Base-by-base conservation (phyloP, 1,140 invertebrate species). In the Aradophagus sp. region DNA sequence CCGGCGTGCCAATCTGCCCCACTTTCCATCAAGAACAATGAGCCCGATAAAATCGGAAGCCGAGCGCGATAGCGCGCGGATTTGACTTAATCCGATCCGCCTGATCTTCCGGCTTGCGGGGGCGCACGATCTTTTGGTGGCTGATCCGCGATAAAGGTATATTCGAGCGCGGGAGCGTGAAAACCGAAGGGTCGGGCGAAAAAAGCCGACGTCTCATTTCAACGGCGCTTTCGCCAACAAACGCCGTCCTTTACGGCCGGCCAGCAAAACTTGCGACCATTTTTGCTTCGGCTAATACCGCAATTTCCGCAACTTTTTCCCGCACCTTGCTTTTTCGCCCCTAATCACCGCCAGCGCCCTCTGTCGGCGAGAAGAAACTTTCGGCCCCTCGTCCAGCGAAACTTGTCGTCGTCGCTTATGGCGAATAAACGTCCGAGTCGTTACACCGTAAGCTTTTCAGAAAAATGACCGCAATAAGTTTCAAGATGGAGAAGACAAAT, bases 281-380 rank as follows among this genome's bases (percentile, higher is more conserved):
- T n/a, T n/a, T n/a, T n/a, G n/a, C n/a, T n/a, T n/a, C n/a, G n/a
- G 69, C 74, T 82, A 83, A 83, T 83, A 77, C 79, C 76, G 75
- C 79, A 80, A 82, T 82, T 80, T 81, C 69, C 44, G 77, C 74
- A 59, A 80, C 56, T 73, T 76, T 79, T 72, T 74, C 47, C 36
- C 34, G 42, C 31, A 67, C 50, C 35, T 66, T 68, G 72, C 42
- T 78, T 79, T 79, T 80, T 78, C n/a, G n/a, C n/a, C 73, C 68
- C 71, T 80, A 80, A 80, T 80, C 78, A 83, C 80, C 76, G 73
- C 74, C 48, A 44, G 44, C 52, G 29, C 34, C 19, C 15, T 47
- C 59, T 16, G 27, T 45, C 44, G 35, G 34, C 36, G 19, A 36
- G 12, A 12, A 1, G 16, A 77, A 84, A 82, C 78, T 82, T 84